Base-by-base conservation (phyloP, 1,140 invertebrate species). In the Bombus balteatus region DNA sequence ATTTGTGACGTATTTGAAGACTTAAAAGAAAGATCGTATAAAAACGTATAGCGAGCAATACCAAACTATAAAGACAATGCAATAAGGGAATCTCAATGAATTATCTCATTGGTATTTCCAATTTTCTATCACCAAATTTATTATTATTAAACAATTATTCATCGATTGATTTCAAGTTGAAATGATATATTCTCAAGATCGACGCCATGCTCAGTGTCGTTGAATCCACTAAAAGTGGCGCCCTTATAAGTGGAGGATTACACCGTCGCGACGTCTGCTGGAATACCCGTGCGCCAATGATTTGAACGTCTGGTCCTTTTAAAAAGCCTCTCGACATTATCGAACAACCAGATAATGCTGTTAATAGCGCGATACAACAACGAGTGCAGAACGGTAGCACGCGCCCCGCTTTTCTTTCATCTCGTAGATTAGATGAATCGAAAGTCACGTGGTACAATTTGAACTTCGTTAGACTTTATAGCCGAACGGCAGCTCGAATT, bases 281-380 rank as follows among this genome's bases (percentile, higher is more conserved):
- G 66, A 70, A 86, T 74, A 62, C 83, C 87, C 86, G 89, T 90
- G 87, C 81, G 81, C 34, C 72, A 57, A 80, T 76, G 34, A 82
- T 74, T 65, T n/a, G 34, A 53, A 82, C 74, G 68, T 90, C 83
- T 90, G 89, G 83, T 66, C 75, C 41, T 85, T 87, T 75, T 84
- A 89, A 89, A 77, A 81, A 84, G 73, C 77, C 74, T 79, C 85
- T 89, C 80, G 70, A 83, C 72, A 87, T 90, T 90, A 90, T 68
- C 37, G n/a, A 47, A 39, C 62, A 57, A 72, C 22, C 32, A 87
- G 88, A 89, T 90, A 90, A 89, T 65, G 34, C 41, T 32, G 57
- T 66, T 66, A 80, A 75, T 80, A 71, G 43, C 80, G 65, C 37
- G 88, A 89, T 89, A 86, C 10, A 79, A 70, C 34, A 79, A 74